Conservation (phyloP, 2,888 invertebrate genomes). For the Philereme transversata region DNA sequence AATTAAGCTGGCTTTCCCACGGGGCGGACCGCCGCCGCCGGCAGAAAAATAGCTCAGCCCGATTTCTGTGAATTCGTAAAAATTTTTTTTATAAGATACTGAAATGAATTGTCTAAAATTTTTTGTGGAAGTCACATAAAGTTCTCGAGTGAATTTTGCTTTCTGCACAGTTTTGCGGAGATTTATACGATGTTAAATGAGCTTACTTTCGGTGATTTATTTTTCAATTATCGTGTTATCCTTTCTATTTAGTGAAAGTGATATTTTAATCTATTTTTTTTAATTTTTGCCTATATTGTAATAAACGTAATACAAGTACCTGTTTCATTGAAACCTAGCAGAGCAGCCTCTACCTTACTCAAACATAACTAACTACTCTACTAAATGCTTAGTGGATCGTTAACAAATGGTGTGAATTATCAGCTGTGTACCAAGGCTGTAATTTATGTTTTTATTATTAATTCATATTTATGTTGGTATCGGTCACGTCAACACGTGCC, state of each 20-base stretch:
- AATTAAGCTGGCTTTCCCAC: constrained; percentile 68
- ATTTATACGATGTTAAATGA: constrained; percentile 69
- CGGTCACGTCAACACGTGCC: constrained; percentile 57
- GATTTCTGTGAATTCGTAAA: constrained; percentile 77
- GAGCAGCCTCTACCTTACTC: not conserved
- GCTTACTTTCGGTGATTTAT: constrained; percentile 50
- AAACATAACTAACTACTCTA: too few relatives aligned
- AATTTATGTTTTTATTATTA: constrained; percentile 55
- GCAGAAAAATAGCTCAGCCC: constrained; percentile 73
- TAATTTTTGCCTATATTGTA: not conserved
- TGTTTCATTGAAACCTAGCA: not conserved
- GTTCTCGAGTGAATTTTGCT: constrained; percentile 69
- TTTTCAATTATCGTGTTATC: constrained; percentile 31
- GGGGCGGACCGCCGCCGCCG: constrained; percentile 62
- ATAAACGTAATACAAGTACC: not conserved
- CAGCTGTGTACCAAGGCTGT: constrained; percentile 47
- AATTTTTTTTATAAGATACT: constrained; percentile 72
- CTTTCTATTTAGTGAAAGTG: constrained; percentile 29
- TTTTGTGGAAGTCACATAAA: constrained; percentile 76
- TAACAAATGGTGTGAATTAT: constrained; percentile 55
- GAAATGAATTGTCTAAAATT: constrained; percentile 80
- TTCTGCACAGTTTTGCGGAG: constrained; percentile 64
- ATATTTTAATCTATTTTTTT: constrained; percentile 10
- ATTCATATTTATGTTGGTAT: constrained; percentile 49
- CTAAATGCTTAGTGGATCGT: constrained; percentile 45